These are phyloP conservation scores for Dissostichus mawsoni DNA, from an alignment of 2,113 vertebrate genomes.

Conservation along the genomic window DNA sequence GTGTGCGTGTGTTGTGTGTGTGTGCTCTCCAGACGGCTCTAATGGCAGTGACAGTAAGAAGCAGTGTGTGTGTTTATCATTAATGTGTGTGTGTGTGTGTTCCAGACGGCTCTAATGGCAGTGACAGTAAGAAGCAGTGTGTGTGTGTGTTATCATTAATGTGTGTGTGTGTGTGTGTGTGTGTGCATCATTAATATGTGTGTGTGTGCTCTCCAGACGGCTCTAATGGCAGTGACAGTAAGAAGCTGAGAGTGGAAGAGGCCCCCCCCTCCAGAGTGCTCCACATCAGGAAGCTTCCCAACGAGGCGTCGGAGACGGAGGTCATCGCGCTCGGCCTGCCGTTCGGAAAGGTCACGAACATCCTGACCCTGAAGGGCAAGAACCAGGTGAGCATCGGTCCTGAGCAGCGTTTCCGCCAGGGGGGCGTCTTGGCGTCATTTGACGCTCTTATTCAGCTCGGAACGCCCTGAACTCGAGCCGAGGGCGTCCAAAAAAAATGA, in stretches of 20 bases:
- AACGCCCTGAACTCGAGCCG: too few relatives aligned
- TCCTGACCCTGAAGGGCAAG: constrained; percentile 97
- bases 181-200: too few relatives aligned
- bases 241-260: constrained; percentile 96
- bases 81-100: too few relatives aligned
- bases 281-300: constrained; percentile 97
- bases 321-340: constrained; percentile 96
- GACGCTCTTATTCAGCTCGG: too few relatives aligned
- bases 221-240: constrained; percentile 97
- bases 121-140: constrained; percentile 93
- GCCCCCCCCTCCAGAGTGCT: constrained; percentile 95
- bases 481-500: too few relatives aligned
- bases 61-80: constrained; percentile 34
- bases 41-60: constrained; percentile 99
- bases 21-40: constrained; percentile 81
- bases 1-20: too few relatives aligned
- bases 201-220: constrained; percentile 68
- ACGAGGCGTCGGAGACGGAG: constrained; percentile 96
- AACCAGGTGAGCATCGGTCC: constrained; percentile 89
- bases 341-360: constrained; percentile 98
- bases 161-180: too few relatives aligned
- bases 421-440: too few relatives aligned
- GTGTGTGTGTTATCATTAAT: too few relatives aligned
- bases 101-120: constrained; percentile 91
- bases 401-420: too few relatives aligned